Base-by-base conservation (phyloP, 2,888 invertebrate species). In the Falcaria lacertinaria region DNA sequence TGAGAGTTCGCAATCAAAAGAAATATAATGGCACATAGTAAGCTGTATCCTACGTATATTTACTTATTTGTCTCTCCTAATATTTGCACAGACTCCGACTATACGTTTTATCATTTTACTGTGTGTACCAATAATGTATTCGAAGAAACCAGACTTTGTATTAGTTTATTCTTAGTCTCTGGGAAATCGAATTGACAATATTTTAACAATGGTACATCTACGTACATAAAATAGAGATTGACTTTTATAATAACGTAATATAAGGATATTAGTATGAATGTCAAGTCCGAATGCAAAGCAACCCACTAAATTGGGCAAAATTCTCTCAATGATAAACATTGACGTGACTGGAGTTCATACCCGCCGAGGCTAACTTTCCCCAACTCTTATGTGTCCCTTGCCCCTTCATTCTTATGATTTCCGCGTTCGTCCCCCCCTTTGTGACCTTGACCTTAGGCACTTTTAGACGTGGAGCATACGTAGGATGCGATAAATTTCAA, bases 371-470 rank as follows among this genome's bases (percentile, higher is more conserved):
- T 14, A 37, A 37, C 22, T 37, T 37, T 22, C 25, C 22, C 15
- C 7, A 22, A 37, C 37, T 37, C 37, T 22, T 22, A 25, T 37
- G 22, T 37, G 37, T 14, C 22, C 19, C 36, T 19, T 36, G 14
- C 22, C 3, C 35, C 22, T 25, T 15, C 8, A 14, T 37, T 15
- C 8, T 37, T 37, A 37, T 37, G 37, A 37, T 37, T 37, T 15
- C 14, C 15, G 2, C 37, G 37, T 37, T 22, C 1, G 2, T 25
- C 35, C 14, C 7, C 22, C 36, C 6, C 19, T 22, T 13, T 22
- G 22, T 22, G 22, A 22, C 37, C 37, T 19, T 37, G 37, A 37
- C 37, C 37, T 37, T 37, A 37, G 28, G 11, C 28, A 28, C n/a
- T n/a, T n/a, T n/a, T n/a, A n/a, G n/a, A n/a, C n/a, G n/a, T 2